phyloP scores from a whole-genome alignment of 1,140 invertebrate species.

The Bilobella aurantiaca region DNA sequence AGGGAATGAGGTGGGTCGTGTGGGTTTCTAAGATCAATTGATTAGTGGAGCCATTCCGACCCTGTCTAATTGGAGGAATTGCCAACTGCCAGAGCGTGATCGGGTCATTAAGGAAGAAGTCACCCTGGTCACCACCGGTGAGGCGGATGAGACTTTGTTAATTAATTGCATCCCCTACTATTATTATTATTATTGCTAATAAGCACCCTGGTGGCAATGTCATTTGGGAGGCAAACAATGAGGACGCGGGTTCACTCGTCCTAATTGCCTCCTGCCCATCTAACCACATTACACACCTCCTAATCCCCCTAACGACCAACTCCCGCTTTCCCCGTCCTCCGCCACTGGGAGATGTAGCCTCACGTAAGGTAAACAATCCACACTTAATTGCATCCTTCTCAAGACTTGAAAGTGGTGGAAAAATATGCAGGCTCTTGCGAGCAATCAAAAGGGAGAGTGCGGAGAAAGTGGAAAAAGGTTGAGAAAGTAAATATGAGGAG shows the following conservation, averaged over 20 bases:
- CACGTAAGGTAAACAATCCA: neutral
- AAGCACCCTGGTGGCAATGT: neutral
- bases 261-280: conserved; percentile 23
- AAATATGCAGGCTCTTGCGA: conserved; percentile 5
- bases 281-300: conserved; percentile 24
- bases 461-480: neutral
- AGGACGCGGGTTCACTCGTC: conserved; percentile 12
- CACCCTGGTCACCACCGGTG: neutral
- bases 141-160: neutral
- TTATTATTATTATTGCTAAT: conserved; percentile 4
- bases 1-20: too few relatives aligned
- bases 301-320: too few relatives aligned
- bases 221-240: conserved; percentile 3
- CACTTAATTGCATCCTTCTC: conserved; percentile 5
- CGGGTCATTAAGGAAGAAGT: neutral
- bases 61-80: too few relatives aligned
- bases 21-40: too few relatives aligned
- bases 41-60: too few relatives aligned
- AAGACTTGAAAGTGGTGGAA: neutral
- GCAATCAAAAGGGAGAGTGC: too few relatives aligned
- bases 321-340: too few relatives aligned
- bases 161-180: neutral
- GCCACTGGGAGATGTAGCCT: conserved; percentile 6
- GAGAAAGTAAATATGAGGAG: neutral
- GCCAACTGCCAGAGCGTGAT: conserved; percentile 7